Evolutionary conservation across 2,113 vertebrate species (phyloP).

Genomic region (Urocolius indicus): DNA sequence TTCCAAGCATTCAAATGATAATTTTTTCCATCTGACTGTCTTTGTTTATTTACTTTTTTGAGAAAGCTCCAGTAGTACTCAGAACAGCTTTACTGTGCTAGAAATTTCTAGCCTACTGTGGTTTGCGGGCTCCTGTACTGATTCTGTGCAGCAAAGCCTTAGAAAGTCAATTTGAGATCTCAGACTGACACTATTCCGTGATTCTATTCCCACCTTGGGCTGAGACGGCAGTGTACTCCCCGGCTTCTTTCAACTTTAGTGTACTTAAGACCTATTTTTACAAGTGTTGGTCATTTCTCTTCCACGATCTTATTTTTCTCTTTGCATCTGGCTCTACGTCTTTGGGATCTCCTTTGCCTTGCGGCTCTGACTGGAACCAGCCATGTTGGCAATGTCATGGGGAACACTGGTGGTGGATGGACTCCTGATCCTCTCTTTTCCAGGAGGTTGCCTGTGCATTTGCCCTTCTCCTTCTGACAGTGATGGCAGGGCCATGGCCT

Average conservation of each 20-base stretch:
- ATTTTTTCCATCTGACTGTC: conserved; percentile 40
- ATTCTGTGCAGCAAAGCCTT: not conserved
- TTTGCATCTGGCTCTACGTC: not conserved
- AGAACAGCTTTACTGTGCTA: not conserved
- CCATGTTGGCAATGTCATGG: fast-evolving
- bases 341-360: fast-evolving
- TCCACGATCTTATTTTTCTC: not conserved
- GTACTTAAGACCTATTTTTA: not conserved
- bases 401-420: fast-evolving
- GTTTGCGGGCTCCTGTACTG: not conserved
- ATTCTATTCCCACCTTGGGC: not conserved
- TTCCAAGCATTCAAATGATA: not conserved
- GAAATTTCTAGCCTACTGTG: not conserved
- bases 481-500: too few species aligned
- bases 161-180: not conserved
- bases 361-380: fast-evolving
- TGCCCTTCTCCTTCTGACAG: not conserved
- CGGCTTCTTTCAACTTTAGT: not conserved
- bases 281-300: not conserved
- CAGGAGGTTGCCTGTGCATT: not conserved
- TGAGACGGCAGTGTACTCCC: fast-evolving
- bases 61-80: conserved; percentile 2
- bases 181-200: fast-evolving
- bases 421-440: not conserved
- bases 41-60: conserved; percentile 29